phyloP scores from a whole-genome alignment of 2,797 vertebrate genomes.

The Onychomys leucogaster region DNA sequence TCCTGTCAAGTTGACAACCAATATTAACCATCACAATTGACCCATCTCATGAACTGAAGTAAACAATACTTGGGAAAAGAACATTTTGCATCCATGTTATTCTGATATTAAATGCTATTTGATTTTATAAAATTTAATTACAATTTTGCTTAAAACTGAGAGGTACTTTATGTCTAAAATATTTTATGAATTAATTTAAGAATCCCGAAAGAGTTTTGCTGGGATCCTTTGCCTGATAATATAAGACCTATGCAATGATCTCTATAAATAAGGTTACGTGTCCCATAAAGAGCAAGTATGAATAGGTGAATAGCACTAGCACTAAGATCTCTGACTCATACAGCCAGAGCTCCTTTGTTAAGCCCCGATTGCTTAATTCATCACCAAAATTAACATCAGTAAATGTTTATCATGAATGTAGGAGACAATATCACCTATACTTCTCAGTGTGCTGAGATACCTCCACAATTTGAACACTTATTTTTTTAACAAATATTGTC shows the following conservation, averaged over 20 bases:
- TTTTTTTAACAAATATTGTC: not conserved
- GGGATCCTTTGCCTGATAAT: conserved; percentile 68
- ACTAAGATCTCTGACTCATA: conserved; percentile 51
- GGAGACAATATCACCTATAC: conserved; percentile 1
- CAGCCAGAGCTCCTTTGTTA: conserved; percentile 62
- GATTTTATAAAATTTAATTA: not conserved
- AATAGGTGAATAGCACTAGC: conserved; percentile 48
- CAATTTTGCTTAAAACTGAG: not conserved
- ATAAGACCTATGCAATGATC: conserved; percentile 61
- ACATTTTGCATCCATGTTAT: not conserved
- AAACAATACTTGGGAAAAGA: not conserved
- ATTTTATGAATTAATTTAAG: conserved; percentile 64
- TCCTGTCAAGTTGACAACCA: not conserved
- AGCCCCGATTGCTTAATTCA: not conserved
- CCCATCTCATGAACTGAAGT: not conserved
- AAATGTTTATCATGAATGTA: conserved; percentile 62
- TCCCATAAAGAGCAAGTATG: not conserved
- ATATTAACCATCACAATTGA: not conserved
- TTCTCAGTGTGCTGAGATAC: not conserved
- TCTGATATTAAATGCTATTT: not conserved
- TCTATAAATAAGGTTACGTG: conserved; percentile 61
- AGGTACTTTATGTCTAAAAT: conserved; percentile 31
- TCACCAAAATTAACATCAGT: conserved; percentile 64
- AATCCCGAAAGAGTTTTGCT: conserved; percentile 58
- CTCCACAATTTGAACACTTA: conserved; percentile 33